Evolutionary conservation across 2,888 invertebrate genomes (phyloP).

Genomic region (Chrysolina americana): DNA sequence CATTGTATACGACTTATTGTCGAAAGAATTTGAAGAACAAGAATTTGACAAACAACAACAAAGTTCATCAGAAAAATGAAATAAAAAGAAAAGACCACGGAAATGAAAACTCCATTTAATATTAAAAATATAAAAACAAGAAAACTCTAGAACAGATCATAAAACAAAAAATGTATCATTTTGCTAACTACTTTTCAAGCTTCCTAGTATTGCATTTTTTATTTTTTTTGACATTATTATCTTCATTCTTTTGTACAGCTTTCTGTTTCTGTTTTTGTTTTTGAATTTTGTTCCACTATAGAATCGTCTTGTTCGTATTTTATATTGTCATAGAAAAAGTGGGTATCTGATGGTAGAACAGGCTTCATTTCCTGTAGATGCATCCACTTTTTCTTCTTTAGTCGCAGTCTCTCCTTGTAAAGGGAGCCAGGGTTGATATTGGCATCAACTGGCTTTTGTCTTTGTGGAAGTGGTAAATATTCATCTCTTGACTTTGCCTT

Average conservation of each 20-base stretch:
- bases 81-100: too few species aligned
- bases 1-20: neutral
- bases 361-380: conserved; percentile 15
- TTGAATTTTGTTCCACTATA: conserved; percentile 2
- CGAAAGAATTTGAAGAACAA: neutral
- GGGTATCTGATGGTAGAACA: conserved; percentile 12
- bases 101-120: too few species aligned
- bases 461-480: conserved; percentile 16
- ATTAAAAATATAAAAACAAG: neutral
- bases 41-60: neutral
- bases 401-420: too few species aligned
- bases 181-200: neutral
- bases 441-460: conserved; percentile 18
- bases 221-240: too few species aligned
- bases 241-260: too few species aligned
- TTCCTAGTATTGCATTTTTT: too few species aligned
- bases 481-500: conserved; percentile 26
- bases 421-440: conserved; percentile 15
- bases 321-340: conserved; percentile 13
- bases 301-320: conserved; percentile 15
- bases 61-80: too few species aligned
- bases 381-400: too few species aligned
- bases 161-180: too few species aligned
- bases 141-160: too few species aligned
- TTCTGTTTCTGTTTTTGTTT: too few species aligned